phyloP scores from a whole-genome alignment of 2,797 vertebrate species.

The Enoplosus armatus region DNA sequence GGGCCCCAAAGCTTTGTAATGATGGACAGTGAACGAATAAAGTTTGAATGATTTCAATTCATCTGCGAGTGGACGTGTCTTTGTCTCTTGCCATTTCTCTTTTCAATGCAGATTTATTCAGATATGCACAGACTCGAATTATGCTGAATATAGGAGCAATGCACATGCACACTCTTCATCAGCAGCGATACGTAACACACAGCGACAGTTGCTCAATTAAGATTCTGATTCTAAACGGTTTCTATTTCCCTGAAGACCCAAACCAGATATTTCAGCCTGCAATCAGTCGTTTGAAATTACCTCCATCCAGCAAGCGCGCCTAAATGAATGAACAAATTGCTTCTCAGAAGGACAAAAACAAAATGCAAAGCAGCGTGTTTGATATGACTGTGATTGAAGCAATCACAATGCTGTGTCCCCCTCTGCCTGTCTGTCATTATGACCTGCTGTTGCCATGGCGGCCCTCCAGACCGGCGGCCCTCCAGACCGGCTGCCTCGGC shows the following conservation, averaged over 20 bases:
- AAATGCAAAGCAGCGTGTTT: constrained; percentile 56
- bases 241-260: constrained; percentile 50
- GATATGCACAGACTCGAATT: constrained; percentile 19
- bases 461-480: constrained; percentile 10
- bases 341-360: constrained; percentile 40
- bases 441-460: constrained; percentile 61
- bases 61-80: constrained; percentile 19
- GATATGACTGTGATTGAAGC: constrained; percentile 58
- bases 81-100: constrained; percentile 20
- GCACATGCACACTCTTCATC: constrained; percentile 22
- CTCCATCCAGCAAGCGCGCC: constrained; percentile 19
- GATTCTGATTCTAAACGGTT: constrained; percentile 51
- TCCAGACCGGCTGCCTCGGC: neutral
- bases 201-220: constrained; percentile 50
- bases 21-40: constrained; percentile 69
- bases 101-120: constrained; percentile 46
- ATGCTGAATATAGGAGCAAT: constrained; percentile 30
- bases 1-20: constrained; percentile 70
- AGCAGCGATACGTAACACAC: constrained; percentile 28
- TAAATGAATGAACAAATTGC: constrained; percentile 60
- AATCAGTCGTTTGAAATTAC: constrained; percentile 63
- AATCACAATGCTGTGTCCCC: constrained; percentile 13
- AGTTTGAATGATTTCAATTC: constrained; percentile 70
- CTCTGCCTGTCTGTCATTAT: constrained; percentile 24
- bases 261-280: constrained; percentile 56